Conservation (phyloP, 1,140 invertebrate genomes). For the Trichomalopsis sarcophagae region DNA sequence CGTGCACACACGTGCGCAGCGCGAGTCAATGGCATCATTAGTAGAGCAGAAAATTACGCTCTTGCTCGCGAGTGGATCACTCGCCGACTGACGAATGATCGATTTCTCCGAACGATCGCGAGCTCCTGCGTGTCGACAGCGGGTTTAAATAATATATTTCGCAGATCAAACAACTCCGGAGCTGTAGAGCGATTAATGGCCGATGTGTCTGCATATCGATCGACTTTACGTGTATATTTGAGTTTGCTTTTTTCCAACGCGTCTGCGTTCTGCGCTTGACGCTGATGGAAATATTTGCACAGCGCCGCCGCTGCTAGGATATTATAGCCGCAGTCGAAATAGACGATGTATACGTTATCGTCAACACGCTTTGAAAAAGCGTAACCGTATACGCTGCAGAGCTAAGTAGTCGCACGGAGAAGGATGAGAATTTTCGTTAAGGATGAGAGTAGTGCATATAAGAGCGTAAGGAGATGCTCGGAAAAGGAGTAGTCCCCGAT, state of each 20-base stretch:
- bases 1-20: background rate
- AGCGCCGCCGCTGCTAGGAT: no score
- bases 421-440: constrained; percentile 1
- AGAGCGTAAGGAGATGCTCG: constrained; percentile 40
- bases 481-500: constrained; percentile 32
- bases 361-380: background rate
- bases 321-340: background rate
- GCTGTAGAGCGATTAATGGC: background rate
- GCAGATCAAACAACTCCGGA: background rate
- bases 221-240: background rate
- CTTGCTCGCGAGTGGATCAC: background rate
- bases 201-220: background rate
- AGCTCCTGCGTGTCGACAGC: background rate
- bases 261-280: background rate
- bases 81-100: constrained; percentile 16
- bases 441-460: background rate
- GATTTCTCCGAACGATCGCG: background rate
- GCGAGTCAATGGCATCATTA: constrained; percentile 50
- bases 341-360: no score
- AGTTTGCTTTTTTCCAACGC: background rate
- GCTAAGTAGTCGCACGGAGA: background rate
- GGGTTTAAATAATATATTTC: constrained; percentile 12
- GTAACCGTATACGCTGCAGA: background rate
- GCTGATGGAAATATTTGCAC: background rate
- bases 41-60: constrained; percentile 42